Percentiles rank a stretch among this genome's conserved stretches.
phyloP scores from a whole-genome alignment of 1,140 invertebrate genomes.

The Phthorimaea operculella region DNA sequence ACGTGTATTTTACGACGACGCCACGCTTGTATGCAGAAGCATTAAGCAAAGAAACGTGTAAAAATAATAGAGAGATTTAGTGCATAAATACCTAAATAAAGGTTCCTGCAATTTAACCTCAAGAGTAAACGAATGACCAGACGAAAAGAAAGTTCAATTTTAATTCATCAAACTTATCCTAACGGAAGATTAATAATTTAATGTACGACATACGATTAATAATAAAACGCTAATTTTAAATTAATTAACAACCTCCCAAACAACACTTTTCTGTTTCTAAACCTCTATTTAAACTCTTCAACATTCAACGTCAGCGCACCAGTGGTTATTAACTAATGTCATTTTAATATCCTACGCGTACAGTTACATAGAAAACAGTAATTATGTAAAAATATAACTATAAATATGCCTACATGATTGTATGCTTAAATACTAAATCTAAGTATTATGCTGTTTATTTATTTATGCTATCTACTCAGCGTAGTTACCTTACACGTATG shows the following conservation, averaged over 20 bases:
- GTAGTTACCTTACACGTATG: neutral
- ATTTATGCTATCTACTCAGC: neutral
- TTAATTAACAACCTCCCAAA: slow-evolving; percentile 55
- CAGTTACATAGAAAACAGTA: slow-evolving; percentile 36
- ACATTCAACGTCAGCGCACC: slow-evolving; percentile 65
- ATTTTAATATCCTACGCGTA: slow-evolving; percentile 34
- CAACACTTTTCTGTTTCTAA: slow-evolving; percentile 44
- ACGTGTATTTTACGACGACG: too few species aligned
- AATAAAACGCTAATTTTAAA: slow-evolving; percentile 45
- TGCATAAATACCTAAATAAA: slow-evolving; percentile 33
- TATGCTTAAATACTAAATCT: neutral
- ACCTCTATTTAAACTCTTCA: slow-evolving; percentile 64
- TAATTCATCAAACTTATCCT: slow-evolving; percentile 21
- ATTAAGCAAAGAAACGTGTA: slow-evolving; percentile 35
- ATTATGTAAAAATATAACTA: slow-evolving; percentile 61
- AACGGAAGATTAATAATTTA: slow-evolving; percentile 28
- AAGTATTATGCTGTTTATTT: slow-evolving; percentile 1
- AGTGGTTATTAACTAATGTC: slow-evolving; percentile 50
- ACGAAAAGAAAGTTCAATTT: slow-evolving; percentile 19
- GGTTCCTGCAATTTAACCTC: slow-evolving; percentile 18
- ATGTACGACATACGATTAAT: slow-evolving; percentile 16
- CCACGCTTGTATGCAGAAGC: too few species aligned
- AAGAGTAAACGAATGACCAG: slow-evolving; percentile 38
- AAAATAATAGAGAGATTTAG: slow-evolving; percentile 60
- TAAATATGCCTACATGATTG: slow-evolving; percentile 9